These are phyloP conservation scores for Aelia acuminata DNA, from an alignment of 2,888 invertebrate species.

Conservation along the genomic window DNA sequence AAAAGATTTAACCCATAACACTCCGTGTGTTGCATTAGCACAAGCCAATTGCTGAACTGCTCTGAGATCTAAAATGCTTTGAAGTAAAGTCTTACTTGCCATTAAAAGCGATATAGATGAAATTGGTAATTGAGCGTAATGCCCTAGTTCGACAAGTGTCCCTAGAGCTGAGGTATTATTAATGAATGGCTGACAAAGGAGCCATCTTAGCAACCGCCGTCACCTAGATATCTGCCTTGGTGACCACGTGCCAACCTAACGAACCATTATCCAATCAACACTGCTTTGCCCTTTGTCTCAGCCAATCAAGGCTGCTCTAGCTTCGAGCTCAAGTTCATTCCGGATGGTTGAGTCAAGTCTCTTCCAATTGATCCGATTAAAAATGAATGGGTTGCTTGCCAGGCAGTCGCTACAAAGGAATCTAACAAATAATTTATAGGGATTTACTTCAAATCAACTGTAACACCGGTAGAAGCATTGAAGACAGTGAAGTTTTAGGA, in stretches of 20 bases:
- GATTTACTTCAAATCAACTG: no score
- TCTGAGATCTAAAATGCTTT: background rate
- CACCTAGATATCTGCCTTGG: background rate
- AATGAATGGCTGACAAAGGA: constrained; percentile 5
- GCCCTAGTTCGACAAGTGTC: background rate
- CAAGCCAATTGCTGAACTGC: no score
- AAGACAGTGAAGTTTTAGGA: no score
- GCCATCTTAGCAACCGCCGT: background rate
- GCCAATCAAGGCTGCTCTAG: background rate
- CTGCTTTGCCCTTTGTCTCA: background rate
- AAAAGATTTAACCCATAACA: no score
- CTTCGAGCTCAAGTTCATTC: background rate
- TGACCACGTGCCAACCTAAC: constrained; percentile 22
- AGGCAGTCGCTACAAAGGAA: no score
- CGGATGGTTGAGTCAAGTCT: background rate
- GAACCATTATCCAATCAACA: background rate
- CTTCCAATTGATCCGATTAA: no score
- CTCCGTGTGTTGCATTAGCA: no score
- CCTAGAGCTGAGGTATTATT: background rate
- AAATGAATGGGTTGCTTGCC: no score
- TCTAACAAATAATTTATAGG: no score
- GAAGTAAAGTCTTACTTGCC: background rate
- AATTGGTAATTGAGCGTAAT: background rate
- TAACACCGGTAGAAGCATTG: no score
- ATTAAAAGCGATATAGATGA: background rate